These are phyloP conservation scores for Echiichthys vipera DNA, from an alignment of 2,797 vertebrate genomes.

Conservation along the genomic window DNA sequence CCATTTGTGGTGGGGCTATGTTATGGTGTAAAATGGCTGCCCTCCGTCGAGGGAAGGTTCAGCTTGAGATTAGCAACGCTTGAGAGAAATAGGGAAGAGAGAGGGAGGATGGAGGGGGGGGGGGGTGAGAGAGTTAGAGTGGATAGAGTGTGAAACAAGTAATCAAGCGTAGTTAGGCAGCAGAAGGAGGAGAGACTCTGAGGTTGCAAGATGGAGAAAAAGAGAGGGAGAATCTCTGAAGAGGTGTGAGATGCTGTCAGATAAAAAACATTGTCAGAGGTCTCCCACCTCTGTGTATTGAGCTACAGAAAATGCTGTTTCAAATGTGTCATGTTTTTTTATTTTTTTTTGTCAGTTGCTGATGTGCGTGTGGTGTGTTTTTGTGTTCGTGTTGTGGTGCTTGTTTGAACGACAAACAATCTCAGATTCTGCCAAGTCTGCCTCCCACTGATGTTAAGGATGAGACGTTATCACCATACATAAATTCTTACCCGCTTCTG, in stretches of 20 bases:
- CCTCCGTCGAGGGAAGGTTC: slow-evolving; percentile 58
- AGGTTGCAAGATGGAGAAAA: slow-evolving; percentile 18
- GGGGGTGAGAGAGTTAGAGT: slow-evolving; percentile 39
- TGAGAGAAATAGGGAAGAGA: slow-evolving; percentile 51
- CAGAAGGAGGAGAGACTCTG: slow-evolving; percentile 25
- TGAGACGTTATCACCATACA: slow-evolving; percentile 27
- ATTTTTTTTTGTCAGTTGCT: slow-evolving; percentile 42
- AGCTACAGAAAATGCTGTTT: slow-evolving; percentile 40
- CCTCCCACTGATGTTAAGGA: slow-evolving; percentile 45
- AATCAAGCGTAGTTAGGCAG: slow-evolving; percentile 55
- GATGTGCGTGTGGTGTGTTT: slow-evolving; percentile 33
- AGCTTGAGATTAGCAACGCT: slow-evolving; percentile 67
- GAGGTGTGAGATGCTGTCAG: slow-evolving; percentile 44
- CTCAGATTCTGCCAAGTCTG: slow-evolving; percentile 33
- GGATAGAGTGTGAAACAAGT: slow-evolving; percentile 61
- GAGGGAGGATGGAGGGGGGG: slow-evolving; percentile 26
- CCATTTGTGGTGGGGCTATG: slow-evolving; percentile 37
- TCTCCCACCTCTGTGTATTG: slow-evolving; percentile 50
- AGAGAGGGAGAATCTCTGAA: slow-evolving; percentile 26
- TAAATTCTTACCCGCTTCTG: slow-evolving; percentile 19
- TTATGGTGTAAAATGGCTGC: slow-evolving; percentile 75
- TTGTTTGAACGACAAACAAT: slow-evolving; percentile 24
- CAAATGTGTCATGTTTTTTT: slow-evolving; percentile 40
- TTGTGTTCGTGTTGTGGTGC: slow-evolving; percentile 1
- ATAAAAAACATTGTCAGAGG: slow-evolving; percentile 40